Percentiles rank a stretch among this genome's conserved stretches.
These are phyloP conservation scores for Desmodus rotundus DNA, from an alignment of 2,113 vertebrate genomes.

Conservation along the genomic window DNA sequence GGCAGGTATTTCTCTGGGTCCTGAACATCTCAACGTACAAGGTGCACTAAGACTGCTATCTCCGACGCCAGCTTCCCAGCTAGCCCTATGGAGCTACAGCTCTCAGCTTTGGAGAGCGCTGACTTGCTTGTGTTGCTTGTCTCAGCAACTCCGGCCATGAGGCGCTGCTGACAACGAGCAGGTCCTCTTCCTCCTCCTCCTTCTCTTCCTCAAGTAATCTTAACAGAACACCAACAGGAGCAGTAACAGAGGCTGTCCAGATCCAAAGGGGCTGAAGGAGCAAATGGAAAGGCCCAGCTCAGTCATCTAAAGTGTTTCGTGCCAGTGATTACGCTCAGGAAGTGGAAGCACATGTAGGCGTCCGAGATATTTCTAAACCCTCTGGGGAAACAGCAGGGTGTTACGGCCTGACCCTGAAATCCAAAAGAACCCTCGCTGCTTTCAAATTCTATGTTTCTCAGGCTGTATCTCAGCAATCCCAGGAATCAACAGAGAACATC, in stretches of 20 bases:
- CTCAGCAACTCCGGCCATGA: constrained; percentile 29
- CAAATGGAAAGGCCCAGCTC: constrained; percentile 9
- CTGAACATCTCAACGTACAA: neutral
- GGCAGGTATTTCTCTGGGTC: neutral
- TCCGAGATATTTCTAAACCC: neutral
- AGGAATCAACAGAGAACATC: neutral
- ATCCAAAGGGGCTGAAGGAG: constrained; percentile 16
- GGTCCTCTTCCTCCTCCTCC: constrained; percentile 16
- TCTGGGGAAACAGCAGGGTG: neutral
- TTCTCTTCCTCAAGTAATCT: constrained; percentile 32
- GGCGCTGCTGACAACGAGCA: constrained; percentile 49
- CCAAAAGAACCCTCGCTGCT: neutral
- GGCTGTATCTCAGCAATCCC: neutral
- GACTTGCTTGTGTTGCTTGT: neutral
- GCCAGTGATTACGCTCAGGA: constrained; percentile 29
- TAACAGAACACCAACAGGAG: constrained; percentile 11
- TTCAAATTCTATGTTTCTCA: neutral
- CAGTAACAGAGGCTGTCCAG: constrained; percentile 28
- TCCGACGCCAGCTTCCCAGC: neutral
- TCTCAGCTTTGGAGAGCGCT: neutral
- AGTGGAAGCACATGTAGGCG: neutral
- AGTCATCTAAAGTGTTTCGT: constrained; percentile 42
- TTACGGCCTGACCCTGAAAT: neutral
- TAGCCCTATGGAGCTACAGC: too few relatives aligned
- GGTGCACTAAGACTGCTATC: neutral